phyloP scores from a whole-genome alignment of 2,888 invertebrate species.

The Laspeyria flexula region DNA sequence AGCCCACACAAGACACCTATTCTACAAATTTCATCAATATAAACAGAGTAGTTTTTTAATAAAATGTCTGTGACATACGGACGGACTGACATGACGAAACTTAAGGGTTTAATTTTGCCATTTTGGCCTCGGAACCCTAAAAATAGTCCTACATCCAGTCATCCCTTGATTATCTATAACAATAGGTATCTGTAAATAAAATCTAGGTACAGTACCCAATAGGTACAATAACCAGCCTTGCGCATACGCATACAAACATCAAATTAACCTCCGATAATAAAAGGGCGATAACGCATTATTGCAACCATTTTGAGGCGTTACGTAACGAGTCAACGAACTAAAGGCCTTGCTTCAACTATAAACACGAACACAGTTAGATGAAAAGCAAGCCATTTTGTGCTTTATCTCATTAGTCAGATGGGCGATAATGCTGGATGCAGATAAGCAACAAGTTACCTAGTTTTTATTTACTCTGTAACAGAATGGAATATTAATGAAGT shows the following conservation, averaged over 20 bases:
- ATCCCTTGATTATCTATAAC: no score
- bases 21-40: no score
- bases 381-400: background rate
- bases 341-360: constrained; percentile 17
- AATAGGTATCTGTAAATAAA: no score
- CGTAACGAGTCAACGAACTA: constrained; percentile 31
- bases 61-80: no score
- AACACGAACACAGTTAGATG: background rate
- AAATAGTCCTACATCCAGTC: no score
- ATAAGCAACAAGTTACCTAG: background rate
- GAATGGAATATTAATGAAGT: constrained; percentile 9
- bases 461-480: constrained; percentile 12
- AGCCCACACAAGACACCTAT: no score
- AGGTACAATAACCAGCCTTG: background rate
- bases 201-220: no score
- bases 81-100: no score
- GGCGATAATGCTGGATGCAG: background rate
- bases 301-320: constrained; percentile 10
- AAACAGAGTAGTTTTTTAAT: no score
- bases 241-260: background rate
- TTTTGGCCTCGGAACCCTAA: no score
- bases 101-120: no score
- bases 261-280: constrained; percentile 8
- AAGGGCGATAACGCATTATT: constrained; percentile 3
- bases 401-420: background rate